Evolutionary conservation across 2,797 vertebrate genomes (phyloP).

Genomic region (Chelonia mydas): DNA sequence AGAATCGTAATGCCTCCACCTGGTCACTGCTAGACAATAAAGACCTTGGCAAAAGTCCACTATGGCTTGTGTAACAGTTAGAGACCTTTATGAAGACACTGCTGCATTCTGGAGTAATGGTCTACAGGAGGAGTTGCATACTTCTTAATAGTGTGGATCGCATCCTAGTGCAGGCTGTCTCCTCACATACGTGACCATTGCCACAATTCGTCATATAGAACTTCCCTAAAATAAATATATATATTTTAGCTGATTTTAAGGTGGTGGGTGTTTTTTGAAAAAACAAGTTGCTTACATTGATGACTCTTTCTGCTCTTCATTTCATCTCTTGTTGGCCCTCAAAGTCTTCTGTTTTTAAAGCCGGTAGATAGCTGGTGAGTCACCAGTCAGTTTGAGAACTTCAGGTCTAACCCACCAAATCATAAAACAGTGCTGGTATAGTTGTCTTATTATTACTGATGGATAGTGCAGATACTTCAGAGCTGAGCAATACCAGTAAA

Average conservation of each 20-base stretch:
- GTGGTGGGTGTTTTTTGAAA: background rate
- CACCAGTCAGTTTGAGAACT: background rate
- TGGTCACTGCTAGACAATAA: conserved; percentile 29
- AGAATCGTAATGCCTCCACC: background rate
- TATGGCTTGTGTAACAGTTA: background rate
- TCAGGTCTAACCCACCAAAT: background rate
- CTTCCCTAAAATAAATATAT: background rate
- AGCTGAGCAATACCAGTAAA: background rate
- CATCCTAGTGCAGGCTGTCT: fast-evolving
- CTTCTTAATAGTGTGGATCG: background rate
- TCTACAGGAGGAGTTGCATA: background rate
- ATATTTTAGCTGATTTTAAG: background rate
- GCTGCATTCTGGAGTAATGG: fast-evolving
- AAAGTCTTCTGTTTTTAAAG: background rate
- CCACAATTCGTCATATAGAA: background rate
- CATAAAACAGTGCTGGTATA: background rate
- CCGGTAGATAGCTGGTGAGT: background rate
- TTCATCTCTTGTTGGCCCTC: background rate
- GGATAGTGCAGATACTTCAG: background rate
- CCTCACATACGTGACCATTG: background rate
- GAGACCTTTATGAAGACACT: background rate
- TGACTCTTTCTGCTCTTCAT: background rate
- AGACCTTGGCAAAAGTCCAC: background rate
- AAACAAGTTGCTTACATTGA: background rate
- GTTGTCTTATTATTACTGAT: background rate